phyloP scores from a whole-genome alignment of 1,140 invertebrate species.

The Elysia chlorotica region DNA sequence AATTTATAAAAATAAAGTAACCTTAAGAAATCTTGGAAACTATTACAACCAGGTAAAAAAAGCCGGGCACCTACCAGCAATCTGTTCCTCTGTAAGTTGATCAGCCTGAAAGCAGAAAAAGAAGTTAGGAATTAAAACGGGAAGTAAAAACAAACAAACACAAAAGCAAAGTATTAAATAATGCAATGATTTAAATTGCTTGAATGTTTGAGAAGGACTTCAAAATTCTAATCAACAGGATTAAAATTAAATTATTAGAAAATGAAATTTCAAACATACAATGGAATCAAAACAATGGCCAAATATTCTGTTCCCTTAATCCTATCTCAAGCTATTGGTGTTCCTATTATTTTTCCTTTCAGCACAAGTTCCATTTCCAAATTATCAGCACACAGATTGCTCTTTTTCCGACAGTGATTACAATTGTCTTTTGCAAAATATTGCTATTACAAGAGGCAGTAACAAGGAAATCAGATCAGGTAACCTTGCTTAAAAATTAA shows the following conservation, averaged over 20 bases:
- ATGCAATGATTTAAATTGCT: too few species aligned
- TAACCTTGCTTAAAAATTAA: too few species aligned
- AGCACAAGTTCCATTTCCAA: too few species aligned
- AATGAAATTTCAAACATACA: neutral
- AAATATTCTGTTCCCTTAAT: too few species aligned
- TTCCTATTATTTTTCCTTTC: too few species aligned
- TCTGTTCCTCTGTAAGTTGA: slow-evolving; percentile 35
- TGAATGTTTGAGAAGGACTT: neutral
- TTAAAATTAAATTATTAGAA: neutral
- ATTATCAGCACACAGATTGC: too few species aligned
- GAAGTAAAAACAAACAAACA: neutral
- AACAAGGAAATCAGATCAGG: too few species aligned
- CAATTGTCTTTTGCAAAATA: too few species aligned
- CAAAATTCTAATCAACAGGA: neutral
- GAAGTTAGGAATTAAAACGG: too few species aligned
- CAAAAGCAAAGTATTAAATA: neutral
- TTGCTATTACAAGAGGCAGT: too few species aligned
- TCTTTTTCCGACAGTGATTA: too few species aligned
- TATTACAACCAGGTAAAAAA: neutral
- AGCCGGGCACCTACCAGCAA: slow-evolving; percentile 27
- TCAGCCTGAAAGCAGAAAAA: slow-evolving; percentile 28
- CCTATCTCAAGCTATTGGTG: too few species aligned
- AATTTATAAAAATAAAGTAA: neutral
- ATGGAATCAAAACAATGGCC: neutral
- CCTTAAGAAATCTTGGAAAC: neutral